phyloP scores from a whole-genome alignment of 1,140 invertebrate genomes.

The Bombus consobrinus region DNA sequence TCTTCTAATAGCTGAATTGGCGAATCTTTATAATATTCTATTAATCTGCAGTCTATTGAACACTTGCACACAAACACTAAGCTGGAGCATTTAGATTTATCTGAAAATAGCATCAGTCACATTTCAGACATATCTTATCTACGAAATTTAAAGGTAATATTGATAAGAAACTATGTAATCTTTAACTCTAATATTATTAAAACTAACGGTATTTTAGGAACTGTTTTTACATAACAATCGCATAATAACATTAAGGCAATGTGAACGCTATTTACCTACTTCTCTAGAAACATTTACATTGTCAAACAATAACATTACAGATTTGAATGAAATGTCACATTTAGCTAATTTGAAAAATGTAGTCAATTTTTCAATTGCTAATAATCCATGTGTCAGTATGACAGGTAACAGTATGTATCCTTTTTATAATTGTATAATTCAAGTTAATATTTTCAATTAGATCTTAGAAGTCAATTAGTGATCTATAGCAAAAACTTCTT shows the following conservation, averaged over 20 bases:
- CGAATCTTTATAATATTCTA: slow-evolving; percentile 23
- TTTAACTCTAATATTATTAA: slow-evolving; percentile 25
- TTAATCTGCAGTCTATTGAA: slow-evolving; percentile 89
- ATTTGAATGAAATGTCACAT: slow-evolving; percentile 94
- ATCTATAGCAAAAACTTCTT: slow-evolving; percentile 17
- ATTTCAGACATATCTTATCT: slow-evolving; percentile 93
- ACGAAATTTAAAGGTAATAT: slow-evolving; percentile 89
- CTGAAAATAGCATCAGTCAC: slow-evolving; percentile 93
- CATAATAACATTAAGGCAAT: slow-evolving; percentile 90
- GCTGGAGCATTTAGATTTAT: slow-evolving; percentile 92
- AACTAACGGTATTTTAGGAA: slow-evolving; percentile 85
- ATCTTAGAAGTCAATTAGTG: slow-evolving; percentile 33
- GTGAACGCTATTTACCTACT: slow-evolving; percentile 91
- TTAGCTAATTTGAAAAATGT: slow-evolving; percentile 89
- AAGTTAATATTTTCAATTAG: slow-evolving; percentile 15
- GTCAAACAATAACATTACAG: slow-evolving; percentile 92
- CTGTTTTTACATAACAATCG: slow-evolving; percentile 94
- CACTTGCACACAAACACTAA: slow-evolving; percentile 91
- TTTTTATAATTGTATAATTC: slow-evolving; percentile 75
- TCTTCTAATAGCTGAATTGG: neutral
- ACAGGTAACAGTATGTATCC: slow-evolving; percentile 88
- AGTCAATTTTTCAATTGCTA: slow-evolving; percentile 91
- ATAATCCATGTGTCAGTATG: slow-evolving; percentile 93
- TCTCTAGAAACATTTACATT: slow-evolving; percentile 90
- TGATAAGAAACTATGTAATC: neutral